phyloP scores from a whole-genome alignment of 2,797 vertebrate species.

The Tachyglossus aculeatus region DNA sequence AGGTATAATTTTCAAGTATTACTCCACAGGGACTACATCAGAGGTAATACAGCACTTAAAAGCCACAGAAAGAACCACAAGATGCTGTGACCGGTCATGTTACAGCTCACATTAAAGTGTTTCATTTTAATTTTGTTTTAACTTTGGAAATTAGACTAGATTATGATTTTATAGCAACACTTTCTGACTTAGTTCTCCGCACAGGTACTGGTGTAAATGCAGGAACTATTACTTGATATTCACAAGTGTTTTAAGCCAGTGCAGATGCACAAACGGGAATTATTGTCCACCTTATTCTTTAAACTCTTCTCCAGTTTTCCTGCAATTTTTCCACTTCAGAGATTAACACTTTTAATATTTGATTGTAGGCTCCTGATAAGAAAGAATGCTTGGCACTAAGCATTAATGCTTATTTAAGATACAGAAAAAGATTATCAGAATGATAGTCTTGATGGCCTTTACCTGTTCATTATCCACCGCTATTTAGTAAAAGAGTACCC shows the following conservation, averaged over 20 bases:
- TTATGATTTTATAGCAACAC: background rate
- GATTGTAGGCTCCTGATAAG: background rate
- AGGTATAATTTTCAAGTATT: constrained; percentile 66
- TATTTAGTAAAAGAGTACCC: background rate
- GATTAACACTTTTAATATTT: background rate
- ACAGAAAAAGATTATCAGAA: background rate
- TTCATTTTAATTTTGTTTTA: constrained; percentile 4
- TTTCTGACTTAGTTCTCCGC: background rate
- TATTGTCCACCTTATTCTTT: background rate
- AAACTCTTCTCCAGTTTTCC: too few relatives aligned
- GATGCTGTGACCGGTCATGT: constrained; percentile 72
- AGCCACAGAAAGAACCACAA: constrained; percentile 68
- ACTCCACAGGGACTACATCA: constrained; percentile 73
- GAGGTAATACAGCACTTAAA: constrained; percentile 77
- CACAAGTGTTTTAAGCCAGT: background rate
- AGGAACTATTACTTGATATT: background rate
- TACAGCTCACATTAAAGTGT: constrained; percentile 59
- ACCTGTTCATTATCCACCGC: background rate
- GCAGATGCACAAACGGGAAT: background rate
- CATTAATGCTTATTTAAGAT: background rate
- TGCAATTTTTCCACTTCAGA: too few relatives aligned
- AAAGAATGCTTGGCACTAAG: background rate
- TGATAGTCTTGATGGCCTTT: background rate
- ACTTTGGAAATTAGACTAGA: constrained; percentile 29
- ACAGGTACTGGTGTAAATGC: background rate